Conservation (phyloP, 64 coral and sea anemone species). For the Dendrophyllia cribrosa region DNA sequence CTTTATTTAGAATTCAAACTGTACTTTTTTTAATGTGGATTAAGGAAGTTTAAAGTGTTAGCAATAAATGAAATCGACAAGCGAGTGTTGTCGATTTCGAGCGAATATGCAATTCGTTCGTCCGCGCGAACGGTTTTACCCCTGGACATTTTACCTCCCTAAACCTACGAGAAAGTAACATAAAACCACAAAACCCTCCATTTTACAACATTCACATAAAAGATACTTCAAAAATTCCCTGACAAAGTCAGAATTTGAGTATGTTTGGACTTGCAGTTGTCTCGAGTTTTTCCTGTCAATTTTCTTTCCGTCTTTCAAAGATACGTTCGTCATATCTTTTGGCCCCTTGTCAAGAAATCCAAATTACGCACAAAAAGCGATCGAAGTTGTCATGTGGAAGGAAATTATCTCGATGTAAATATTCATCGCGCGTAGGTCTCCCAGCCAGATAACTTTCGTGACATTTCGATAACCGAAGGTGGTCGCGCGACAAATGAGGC, state of each 20-base stretch:
- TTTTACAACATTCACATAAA: not conserved
- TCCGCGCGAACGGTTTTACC: not conserved
- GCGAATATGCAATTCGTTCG: not conserved
- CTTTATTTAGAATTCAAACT: slow-evolving; percentile 62
- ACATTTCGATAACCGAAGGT: not conserved
- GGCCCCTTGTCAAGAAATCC: slow-evolving; percentile 4
- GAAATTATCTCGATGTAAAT: slow-evolving; percentile 3
- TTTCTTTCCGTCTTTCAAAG: not conserved
- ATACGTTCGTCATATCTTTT: slow-evolving; percentile 8
- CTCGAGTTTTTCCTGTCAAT: slow-evolving; percentile 16
- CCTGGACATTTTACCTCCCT: not conserved
- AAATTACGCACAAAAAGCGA: slow-evolving; percentile 3
- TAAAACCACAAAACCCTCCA: not conserved
- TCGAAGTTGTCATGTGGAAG: not conserved
- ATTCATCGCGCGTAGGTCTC: not conserved
- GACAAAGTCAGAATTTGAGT: not conserved
- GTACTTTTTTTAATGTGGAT: slow-evolving; percentile 48
- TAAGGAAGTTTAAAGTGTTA: slow-evolving; percentile 19
- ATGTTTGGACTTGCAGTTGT: not conserved
- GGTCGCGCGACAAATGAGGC: slow-evolving; percentile 1
- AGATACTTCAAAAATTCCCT: slow-evolving; percentile 30
- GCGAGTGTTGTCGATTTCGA: not conserved
- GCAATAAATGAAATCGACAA: slow-evolving; percentile 11
- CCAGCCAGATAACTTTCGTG: not conserved
- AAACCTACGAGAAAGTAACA: not conserved